Evolutionary conservation across 2,797 vertebrate genomes (phyloP).

Genomic region (Heteromormyrus szaboi): DNA sequence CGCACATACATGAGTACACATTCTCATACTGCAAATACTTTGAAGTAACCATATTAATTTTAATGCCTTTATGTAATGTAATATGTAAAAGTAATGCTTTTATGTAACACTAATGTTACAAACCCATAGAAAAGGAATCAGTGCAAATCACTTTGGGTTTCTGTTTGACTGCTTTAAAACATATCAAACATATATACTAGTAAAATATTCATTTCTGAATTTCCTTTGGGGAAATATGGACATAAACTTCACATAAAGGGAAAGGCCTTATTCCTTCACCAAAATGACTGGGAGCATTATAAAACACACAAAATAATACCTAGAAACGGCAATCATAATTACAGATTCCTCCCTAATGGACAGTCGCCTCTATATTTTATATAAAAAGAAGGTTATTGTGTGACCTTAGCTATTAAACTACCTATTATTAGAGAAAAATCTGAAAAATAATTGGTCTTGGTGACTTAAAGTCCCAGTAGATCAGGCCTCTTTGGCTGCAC

Average conservation of each 20-base stretch:
- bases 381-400: background rate
- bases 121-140: background rate
- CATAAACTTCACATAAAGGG: background rate
- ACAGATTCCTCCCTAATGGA: background rate
- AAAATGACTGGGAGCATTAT: background rate
- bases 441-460: background rate
- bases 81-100: background rate
- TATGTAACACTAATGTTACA: background rate
- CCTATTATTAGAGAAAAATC: slow-evolving; percentile 3
- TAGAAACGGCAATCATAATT: background rate
- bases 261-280: background rate
- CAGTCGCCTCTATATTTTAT: background rate
- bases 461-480: background rate
- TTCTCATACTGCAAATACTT: background rate
- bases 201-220: background rate
- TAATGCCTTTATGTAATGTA: background rate
- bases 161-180: background rate
- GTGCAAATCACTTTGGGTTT: background rate
- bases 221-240: background rate
- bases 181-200: slow-evolving; percentile 2
- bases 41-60: background rate
- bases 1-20: background rate
- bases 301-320: background rate
- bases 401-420: background rate
- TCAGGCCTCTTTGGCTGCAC: background rate